Conservation (phyloP, 2,797 vertebrate species). For the Micromesistius poutassou region DNA sequence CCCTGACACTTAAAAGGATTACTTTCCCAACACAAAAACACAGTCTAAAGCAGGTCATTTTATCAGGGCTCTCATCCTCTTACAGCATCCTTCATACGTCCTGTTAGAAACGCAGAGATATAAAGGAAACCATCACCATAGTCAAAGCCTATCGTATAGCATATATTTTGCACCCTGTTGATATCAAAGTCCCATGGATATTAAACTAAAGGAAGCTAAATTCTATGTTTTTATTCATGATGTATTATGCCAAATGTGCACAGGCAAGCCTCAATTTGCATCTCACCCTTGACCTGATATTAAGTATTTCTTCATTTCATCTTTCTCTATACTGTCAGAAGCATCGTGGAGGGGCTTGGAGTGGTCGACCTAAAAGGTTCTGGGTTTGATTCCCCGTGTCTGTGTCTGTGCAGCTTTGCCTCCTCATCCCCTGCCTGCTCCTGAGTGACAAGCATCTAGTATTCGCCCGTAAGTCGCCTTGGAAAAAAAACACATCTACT, state of each 20-base stretch:
- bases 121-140: neutral
- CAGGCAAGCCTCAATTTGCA: neutral
- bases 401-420: neutral
- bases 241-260: neutral
- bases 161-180: neutral
- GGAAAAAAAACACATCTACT: no score
- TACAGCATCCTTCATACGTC: neutral
- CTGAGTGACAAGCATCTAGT: neutral
- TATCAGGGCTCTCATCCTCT: slow-evolving; percentile 14
- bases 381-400: neutral
- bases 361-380: neutral
- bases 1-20: slow-evolving; percentile 30
- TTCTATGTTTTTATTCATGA: neutral
- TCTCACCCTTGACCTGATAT: neutral
- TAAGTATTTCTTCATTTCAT: neutral
- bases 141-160: neutral
- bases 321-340: neutral
- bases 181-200: neutral
- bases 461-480: neutral
- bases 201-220: neutral
- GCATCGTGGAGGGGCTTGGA: neutral
- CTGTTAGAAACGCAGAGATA: neutral
- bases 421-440: neutral
- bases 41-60: slow-evolving; percentile 18
- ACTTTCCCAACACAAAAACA: neutral